A percentile compares a stretch with the other conserved stretches of the same genome.
Conservation (phyloP, 2,888 invertebrate genomes). For the Barypeithes pellucidus region DNA sequence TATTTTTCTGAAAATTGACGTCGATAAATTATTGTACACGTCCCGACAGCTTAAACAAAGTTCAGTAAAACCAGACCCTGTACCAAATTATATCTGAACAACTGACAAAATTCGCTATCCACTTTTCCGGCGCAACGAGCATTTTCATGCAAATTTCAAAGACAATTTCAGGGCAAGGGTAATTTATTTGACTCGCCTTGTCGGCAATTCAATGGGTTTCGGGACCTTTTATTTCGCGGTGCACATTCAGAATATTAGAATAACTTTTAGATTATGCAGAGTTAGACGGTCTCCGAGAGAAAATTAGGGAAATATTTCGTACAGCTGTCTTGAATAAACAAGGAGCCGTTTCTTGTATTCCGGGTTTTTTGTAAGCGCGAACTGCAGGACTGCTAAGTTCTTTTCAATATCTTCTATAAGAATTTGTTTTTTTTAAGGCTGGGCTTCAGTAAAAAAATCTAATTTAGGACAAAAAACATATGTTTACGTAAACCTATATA, state of each 20-base stretch:
- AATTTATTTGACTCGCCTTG: slow-evolving; percentile 66
- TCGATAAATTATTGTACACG: neutral
- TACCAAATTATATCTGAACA: slow-evolving; percentile 28
- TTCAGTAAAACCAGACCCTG: slow-evolving; percentile 14
- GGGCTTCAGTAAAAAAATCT: too few relatives aligned
- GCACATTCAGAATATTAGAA: slow-evolving; percentile 54
- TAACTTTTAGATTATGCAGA: slow-evolving; percentile 54
- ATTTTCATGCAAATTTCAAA: slow-evolving; percentile 69
- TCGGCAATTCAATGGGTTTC: slow-evolving; percentile 60
- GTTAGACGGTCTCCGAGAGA: slow-evolving; percentile 35
- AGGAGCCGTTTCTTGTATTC: neutral
- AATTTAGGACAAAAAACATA: too few relatives aligned
- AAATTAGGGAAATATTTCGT: slow-evolving; percentile 45
- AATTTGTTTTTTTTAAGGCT: neutral
- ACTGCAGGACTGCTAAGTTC: neutral
- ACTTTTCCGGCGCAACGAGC: slow-evolving; percentile 48
- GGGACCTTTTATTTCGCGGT: slow-evolving; percentile 53
- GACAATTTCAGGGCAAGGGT: slow-evolving; percentile 67
- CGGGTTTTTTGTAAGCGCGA: neutral
- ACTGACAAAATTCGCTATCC: slow-evolving; percentile 38
- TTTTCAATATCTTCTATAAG: neutral
- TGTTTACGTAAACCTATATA: too few relatives aligned
- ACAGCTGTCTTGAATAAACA: slow-evolving; percentile 40
- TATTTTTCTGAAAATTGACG: neutral
- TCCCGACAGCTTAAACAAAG: slow-evolving; percentile 1